These are phyloP conservation scores for Crenuchus spilurus DNA, from an alignment of 2,797 vertebrate genomes.

Conservation along the genomic window DNA sequence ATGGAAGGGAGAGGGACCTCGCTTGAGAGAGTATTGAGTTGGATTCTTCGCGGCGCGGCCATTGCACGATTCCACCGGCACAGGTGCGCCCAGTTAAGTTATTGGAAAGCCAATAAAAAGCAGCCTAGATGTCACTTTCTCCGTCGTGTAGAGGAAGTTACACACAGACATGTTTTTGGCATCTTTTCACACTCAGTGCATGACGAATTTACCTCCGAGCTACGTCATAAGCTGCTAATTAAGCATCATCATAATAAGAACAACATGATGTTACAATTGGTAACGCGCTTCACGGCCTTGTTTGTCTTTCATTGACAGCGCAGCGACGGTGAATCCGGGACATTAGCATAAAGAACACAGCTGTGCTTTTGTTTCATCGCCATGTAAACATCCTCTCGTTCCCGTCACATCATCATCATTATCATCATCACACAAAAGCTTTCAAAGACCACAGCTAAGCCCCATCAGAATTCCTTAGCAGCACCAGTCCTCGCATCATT, in stretches of 20 bases:
- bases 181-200: not conserved
- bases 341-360: not conserved
- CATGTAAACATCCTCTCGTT: not conserved
- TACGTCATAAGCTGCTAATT: not conserved
- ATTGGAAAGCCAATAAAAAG: slow-evolving; percentile 6
- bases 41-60: slow-evolving; percentile 48
- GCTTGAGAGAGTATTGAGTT: slow-evolving; percentile 32
- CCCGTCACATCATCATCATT: not conserved
- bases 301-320: not conserved
- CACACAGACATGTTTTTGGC: not conserved
- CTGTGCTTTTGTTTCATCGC: not conserved
- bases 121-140: not conserved
- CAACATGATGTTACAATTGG: not conserved
- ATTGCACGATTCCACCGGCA: slow-evolving; percentile 21
- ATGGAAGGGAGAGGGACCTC: not conserved
- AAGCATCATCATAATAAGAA: not conserved
- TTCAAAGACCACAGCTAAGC: not conserved
- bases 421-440: not conserved
- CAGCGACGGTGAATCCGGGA: not conserved
- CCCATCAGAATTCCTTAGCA: not conserved
- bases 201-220: not conserved
- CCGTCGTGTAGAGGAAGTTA: slow-evolving; percentile 1
- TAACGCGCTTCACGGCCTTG: not conserved
- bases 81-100: slow-evolving; percentile 37
- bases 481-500: slow-evolving; percentile 23